These are phyloP conservation scores for Festucalex cinctus DNA, from an alignment of 2,113 vertebrate species.

Conservation along the genomic window DNA sequence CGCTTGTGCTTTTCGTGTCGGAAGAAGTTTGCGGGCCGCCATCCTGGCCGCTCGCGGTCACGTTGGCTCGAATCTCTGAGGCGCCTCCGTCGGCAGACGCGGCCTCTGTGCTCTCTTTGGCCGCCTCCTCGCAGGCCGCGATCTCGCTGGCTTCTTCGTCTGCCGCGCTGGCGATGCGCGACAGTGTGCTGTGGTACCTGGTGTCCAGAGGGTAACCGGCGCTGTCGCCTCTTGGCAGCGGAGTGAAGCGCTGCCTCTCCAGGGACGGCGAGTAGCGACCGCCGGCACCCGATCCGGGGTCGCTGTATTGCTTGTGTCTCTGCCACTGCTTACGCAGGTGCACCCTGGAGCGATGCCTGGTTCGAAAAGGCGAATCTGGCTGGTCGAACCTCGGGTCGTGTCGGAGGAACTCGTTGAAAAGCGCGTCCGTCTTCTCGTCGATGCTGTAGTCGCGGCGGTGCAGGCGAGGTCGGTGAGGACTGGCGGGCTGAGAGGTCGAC, in stretches of 20 bases:
- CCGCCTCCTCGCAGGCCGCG: constrained; percentile 48
- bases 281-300: constrained; percentile 75
- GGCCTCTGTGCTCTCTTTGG: constrained; percentile 33
- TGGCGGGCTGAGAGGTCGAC: constrained; percentile 27
- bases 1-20: constrained; percentile 44
- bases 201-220: constrained; percentile 82
- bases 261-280: constrained; percentile 74
- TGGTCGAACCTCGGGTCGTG: constrained; percentile 91
- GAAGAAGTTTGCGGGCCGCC: constrained; percentile 5
- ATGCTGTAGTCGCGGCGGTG: constrained; percentile 92
- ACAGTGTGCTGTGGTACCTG: constrained; percentile 77
- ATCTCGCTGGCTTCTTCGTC: constrained; percentile 79
- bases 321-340: constrained; percentile 94
- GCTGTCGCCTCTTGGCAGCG: constrained; percentile 80
- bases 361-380: constrained; percentile 75
- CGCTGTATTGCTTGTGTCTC: constrained; percentile 91
- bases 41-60: background rate
- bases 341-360: constrained; percentile 80
- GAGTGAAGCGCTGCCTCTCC: constrained; percentile 77
- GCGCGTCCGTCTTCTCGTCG: constrained; percentile 92
- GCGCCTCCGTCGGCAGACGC: background rate
- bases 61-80: background rate
- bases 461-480: constrained; percentile 57
- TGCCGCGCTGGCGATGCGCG: constrained; percentile 79
- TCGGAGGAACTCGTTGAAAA: constrained; percentile 93